Conservation (phyloP, 2,113 vertebrate species). For the Gadus macrocephalus region DNA sequence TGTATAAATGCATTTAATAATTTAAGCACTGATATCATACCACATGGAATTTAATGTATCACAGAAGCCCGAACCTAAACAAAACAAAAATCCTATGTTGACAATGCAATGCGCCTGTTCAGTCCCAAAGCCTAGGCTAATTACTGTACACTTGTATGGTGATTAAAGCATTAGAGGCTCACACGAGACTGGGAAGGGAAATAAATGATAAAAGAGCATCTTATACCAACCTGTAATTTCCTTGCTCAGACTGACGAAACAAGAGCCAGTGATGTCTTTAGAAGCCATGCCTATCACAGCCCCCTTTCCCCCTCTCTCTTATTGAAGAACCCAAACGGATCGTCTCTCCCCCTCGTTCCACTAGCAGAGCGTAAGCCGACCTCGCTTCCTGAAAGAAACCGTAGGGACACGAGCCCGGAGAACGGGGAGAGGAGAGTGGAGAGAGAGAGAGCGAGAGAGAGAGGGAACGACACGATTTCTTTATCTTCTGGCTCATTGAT, state of each 20-base stretch:
- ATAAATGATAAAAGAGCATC: constrained; percentile 6
- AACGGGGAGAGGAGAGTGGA: constrained; percentile 24
- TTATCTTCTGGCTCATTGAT: no score
- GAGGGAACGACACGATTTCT: no score
- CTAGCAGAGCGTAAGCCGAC: constrained; percentile 70
- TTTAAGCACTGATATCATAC: constrained; percentile 19
- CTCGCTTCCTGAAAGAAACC: constrained; percentile 59
- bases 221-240: constrained; percentile 73
- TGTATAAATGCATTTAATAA: constrained; percentile 24
- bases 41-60: constrained; percentile 8
- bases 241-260: constrained; percentile 66
- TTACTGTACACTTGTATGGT: no score
- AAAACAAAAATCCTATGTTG: constrained; percentile 40
- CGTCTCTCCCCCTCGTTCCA: constrained; percentile 71
- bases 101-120: constrained; percentile 50
- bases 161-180: no score
- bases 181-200: constrained; percentile 15
- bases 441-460: no score
- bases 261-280: constrained; percentile 64
- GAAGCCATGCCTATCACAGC: constrained; percentile 71
- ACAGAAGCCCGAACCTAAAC: constrained; percentile 26
- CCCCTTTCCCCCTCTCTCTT: constrained; percentile 50
- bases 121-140: constrained; percentile 32
- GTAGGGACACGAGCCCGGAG: constrained; percentile 33
- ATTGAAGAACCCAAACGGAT: constrained; percentile 43